These are phyloP conservation scores for Grantiella picta DNA, from an alignment of 2,113 vertebrate species.

Conservation along the genomic window DNA sequence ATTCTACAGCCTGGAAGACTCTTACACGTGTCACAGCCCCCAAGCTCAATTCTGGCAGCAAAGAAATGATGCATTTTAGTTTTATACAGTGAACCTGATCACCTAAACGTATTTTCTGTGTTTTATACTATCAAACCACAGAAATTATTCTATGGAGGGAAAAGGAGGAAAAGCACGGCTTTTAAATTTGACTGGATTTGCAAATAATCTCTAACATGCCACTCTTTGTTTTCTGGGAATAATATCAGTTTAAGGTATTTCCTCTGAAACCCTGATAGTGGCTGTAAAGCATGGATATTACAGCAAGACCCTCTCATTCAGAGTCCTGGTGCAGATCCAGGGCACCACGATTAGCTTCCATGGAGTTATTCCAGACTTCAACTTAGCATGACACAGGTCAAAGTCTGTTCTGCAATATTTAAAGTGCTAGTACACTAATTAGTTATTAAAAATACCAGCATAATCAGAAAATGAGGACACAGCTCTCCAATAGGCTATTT, in stretches of 20 bases:
- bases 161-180: neutral
- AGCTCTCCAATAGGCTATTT: neutral
- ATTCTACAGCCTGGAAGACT: neutral
- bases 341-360: neutral
- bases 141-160: neutral
- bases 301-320: neutral
- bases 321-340: neutral
- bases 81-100: neutral
- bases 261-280: neutral
- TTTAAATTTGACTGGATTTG: neutral
- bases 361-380: neutral
- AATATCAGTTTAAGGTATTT: neutral
- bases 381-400: neutral
- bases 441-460: slow-evolving; percentile 18
- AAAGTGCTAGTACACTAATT: neutral
- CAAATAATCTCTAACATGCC: neutral
- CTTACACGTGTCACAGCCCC: neutral
- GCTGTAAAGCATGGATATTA: neutral
- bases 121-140: neutral
- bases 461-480: slow-evolving; percentile 1
- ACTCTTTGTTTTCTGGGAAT: neutral
- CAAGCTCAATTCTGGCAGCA: neutral
- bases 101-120: neutral
- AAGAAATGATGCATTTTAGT: neutral
- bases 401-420: neutral